Percentiles rank a stretch among this genome's conserved stretches.
These are phyloP conservation scores for Archocentrus centrarchus DNA, from an alignment of 2,113 vertebrate genomes.

Conservation along the genomic window DNA sequence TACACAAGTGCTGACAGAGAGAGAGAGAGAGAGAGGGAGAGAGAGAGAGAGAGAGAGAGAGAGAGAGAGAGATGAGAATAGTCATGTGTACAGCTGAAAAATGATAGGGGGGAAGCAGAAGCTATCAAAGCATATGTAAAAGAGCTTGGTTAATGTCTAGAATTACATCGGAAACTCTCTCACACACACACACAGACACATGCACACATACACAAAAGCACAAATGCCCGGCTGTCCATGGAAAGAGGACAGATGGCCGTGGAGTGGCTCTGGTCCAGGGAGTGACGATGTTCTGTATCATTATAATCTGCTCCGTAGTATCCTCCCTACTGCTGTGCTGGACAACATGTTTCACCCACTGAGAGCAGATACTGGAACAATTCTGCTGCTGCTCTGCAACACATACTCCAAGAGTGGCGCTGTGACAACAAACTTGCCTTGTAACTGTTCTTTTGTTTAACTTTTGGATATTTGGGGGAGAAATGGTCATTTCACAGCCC, in stretches of 20 bases:
- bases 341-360: constrained; percentile 79
- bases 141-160: constrained; percentile 47
- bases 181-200: constrained; percentile 18
- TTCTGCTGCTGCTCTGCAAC: constrained; percentile 57
- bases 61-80: not conserved
- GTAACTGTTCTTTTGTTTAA: constrained; percentile 20
- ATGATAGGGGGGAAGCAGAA: constrained; percentile 9
- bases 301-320: constrained; percentile 80
- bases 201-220: constrained; percentile 35
- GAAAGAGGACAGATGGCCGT: constrained; percentile 81
- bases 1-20: not conserved
- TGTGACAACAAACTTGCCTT: constrained; percentile 30
- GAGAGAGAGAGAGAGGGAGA: too few relatives aligned
- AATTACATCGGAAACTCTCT: constrained; percentile 40
- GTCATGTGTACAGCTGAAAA: not conserved
- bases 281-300: constrained; percentile 78
- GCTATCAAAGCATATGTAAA: constrained; percentile 49
- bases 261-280: constrained; percentile 76
- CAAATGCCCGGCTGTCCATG: constrained; percentile 63
- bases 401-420: constrained; percentile 50
- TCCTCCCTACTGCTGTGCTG: constrained; percentile 75
- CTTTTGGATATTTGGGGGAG: not conserved
- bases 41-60: too few relatives aligned
- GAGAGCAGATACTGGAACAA: constrained; percentile 70
- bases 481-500: not conserved